Conservation (phyloP, 1,140 invertebrate species). For the Spodoptera litura region DNA sequence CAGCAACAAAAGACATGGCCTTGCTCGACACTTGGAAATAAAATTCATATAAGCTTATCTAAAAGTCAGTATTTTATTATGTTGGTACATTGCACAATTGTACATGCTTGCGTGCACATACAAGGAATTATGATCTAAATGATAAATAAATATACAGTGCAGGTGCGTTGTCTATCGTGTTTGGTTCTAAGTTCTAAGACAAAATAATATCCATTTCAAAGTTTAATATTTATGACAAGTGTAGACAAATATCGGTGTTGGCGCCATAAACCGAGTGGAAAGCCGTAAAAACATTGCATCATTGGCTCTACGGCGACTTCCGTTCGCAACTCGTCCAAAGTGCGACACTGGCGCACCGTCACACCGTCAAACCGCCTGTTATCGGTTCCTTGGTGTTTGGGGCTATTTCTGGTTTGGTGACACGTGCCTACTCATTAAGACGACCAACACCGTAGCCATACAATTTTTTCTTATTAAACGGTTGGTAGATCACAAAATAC, state of each 20-base stretch:
- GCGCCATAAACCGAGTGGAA: slow-evolving; percentile 25
- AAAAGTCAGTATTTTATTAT: too few relatives aligned
- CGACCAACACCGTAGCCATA: slow-evolving; percentile 24
- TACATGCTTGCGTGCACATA: too few relatives aligned
- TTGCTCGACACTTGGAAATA: too few relatives aligned
- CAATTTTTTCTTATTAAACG: slow-evolving; percentile 1
- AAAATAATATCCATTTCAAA: slow-evolving; percentile 3
- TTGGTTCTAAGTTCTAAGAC: neutral
- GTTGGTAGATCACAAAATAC: neutral
- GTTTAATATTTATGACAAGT: slow-evolving; percentile 26
- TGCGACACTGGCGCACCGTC: slow-evolving; percentile 1
- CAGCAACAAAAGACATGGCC: too few relatives aligned
- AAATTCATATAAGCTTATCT: too few relatives aligned
- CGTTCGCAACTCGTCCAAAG: slow-evolving; percentile 32
- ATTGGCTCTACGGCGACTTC: slow-evolving; percentile 32
- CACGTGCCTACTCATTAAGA: slow-evolving; percentile 45
- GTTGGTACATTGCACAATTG: too few relatives aligned
- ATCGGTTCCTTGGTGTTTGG: slow-evolving; percentile 17
- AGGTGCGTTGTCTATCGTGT: too few relatives aligned
- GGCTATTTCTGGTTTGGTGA: slow-evolving; percentile 39
- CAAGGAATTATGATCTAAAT: too few relatives aligned
- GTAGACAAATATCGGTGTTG: slow-evolving; percentile 38
- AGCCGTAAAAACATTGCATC: slow-evolving; percentile 45
- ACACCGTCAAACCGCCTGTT: slow-evolving; percentile 3
- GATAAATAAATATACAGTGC: too few relatives aligned